A percentile compares a stretch with the other conserved stretches of the same genome.
Conservation (phyloP, 2,113 vertebrate species). For the Platycercus adscitus region DNA sequence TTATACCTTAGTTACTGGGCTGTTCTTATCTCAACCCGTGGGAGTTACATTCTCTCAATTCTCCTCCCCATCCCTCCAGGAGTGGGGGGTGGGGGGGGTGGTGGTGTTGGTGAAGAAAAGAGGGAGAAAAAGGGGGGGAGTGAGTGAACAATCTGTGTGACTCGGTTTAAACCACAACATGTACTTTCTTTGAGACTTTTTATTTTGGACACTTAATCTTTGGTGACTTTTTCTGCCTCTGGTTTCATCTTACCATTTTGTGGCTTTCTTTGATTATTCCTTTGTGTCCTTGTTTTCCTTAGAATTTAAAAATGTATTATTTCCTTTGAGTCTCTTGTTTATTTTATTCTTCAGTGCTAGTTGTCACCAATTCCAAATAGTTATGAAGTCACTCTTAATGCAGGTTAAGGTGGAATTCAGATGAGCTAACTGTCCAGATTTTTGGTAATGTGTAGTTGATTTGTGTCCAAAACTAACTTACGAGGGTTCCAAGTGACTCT, state of each 20-base stretch:
- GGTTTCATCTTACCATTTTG: background rate
- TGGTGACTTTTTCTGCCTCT: background rate
- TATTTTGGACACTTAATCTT: conserved; percentile 4
- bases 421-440: background rate
- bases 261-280: conserved; percentile 40
- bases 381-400: background rate
- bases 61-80: too few relatives aligned
- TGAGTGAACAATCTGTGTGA: too few relatives aligned
- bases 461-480: background rate
- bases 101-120: too few relatives aligned
- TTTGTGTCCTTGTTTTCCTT: conserved; percentile 23
- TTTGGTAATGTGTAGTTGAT: background rate
- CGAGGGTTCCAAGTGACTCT: background rate
- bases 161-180: too few relatives aligned
- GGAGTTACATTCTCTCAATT: too few relatives aligned
- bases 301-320: background rate
- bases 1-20: too few relatives aligned
- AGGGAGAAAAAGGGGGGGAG: too few relatives aligned
- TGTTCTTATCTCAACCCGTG: too few relatives aligned
- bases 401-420: background rate
- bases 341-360: background rate
- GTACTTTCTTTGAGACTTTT: background rate
- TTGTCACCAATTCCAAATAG: background rate
- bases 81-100: too few relatives aligned
- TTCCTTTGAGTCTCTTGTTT: background rate